Evolutionary conservation across 1,140 invertebrate genomes (phyloP).

Genomic region (Platorchestia sp.): DNA sequence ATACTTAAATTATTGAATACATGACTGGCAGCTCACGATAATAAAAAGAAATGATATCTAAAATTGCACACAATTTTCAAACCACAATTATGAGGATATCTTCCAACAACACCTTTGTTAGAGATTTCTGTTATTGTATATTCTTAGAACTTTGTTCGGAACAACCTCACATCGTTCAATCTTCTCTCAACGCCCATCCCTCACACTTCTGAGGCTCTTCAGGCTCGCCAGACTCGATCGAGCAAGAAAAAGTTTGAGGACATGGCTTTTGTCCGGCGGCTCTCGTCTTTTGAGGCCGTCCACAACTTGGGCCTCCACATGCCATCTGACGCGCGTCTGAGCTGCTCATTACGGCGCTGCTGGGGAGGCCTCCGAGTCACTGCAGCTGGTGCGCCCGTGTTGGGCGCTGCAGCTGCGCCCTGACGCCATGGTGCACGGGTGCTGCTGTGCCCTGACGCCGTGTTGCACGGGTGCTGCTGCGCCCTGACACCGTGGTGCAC

Average conservation of each 20-base stretch:
- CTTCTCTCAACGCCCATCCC: neutral
- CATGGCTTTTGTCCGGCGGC: neutral
- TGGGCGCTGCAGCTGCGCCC: neutral
- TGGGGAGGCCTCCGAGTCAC: neutral
- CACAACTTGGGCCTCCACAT: neutral
- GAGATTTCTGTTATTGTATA: neutral
- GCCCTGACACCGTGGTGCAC: neutral
- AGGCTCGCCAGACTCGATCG: neutral
- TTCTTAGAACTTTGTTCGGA: neutral
- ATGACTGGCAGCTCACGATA: too few relatives aligned
- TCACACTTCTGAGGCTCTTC: neutral
- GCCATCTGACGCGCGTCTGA: neutral
- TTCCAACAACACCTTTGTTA: neutral
- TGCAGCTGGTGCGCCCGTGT: neutral
- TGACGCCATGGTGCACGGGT: neutral
- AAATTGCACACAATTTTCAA: too few relatives aligned
- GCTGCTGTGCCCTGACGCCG: too few relatives aligned
- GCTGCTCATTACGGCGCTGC: neutral
- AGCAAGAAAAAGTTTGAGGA: neutral
- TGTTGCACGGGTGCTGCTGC: neutral
- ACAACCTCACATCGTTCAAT: neutral
- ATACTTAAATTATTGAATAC: too few relatives aligned
- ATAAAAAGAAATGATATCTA: too few relatives aligned
- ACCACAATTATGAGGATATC: neutral
- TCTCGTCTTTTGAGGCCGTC: neutral